Base-by-base conservation (phyloP, 2,113 vertebrate species). In the Zosterops lateralis region DNA sequence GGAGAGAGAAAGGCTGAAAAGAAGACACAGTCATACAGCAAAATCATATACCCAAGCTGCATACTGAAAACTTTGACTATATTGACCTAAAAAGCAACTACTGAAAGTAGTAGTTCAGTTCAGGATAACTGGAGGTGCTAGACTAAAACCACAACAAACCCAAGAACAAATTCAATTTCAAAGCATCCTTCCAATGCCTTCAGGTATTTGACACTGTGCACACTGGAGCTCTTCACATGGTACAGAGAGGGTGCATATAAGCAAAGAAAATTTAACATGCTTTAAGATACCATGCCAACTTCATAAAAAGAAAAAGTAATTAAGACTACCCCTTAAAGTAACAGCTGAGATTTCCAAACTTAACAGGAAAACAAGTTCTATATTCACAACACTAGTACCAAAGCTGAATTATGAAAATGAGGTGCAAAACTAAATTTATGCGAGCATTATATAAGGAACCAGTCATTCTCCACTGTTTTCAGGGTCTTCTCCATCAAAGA, bases 321-420 rank as follows among this genome's bases (percentile, higher is more conserved):
- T 14, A 28, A 58, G 10, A 12, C 12, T 38, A 87, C 4, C 38
- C 17, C 21, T 85, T 66, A 29, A 73, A 83, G 32, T 75, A 92
- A 87, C 36, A 94, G 80, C 57, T 72, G 79, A 87, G 45, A 91
- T 66, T 89, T 86, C 45, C 61, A 86, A 51, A 82, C 22, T 71
- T 72, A 57, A 3, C n/a, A 61, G 61, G 60, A 68, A 84, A 71
- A 61, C 5, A 32, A 71, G 25, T 67, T 61, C 42, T 61, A 56
- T 42, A 87, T 48, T 76, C 42, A 56, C 15, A 84, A 45, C 45
- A 73, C 21, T 40, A 62, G 34, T 48, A 67, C 14, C 26, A 58
- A 89, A 77, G 45, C 14, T 77, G 54, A 51, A 28, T 34, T 66
- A 86, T 17, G 28, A 92, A 88, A 83, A 64, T 11, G 14, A 91